Percentiles rank a stretch among this genome's conserved stretches.
Evolutionary conservation across 2,113 vertebrate genomes (phyloP).

Genomic region (Casuarius casuarius): DNA sequence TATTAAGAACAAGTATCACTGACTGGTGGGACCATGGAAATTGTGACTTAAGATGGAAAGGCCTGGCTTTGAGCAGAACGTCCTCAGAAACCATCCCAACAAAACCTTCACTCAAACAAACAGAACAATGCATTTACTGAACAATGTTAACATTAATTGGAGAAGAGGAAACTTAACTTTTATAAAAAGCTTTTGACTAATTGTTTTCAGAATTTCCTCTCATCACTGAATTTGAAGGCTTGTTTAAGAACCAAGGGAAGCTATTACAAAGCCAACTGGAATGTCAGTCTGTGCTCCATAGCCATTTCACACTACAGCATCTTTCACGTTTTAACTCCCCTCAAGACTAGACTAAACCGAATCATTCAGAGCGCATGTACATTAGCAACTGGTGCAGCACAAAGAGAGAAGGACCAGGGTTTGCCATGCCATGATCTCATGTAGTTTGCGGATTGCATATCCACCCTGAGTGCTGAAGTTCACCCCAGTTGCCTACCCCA

Average conservation of each 20-base stretch:
- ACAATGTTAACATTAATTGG: not conserved
- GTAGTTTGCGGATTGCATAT: too few species aligned
- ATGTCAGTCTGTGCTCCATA: not conserved
- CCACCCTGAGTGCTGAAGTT: accelerated
- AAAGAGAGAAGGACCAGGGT: too few species aligned
- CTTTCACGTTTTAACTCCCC: not conserved
- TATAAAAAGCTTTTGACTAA: not conserved
- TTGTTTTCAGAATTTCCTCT: not conserved
- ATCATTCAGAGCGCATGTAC: not conserved
- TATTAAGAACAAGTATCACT: too few species aligned
- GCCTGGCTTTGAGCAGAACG: not conserved
- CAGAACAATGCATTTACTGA: not conserved
- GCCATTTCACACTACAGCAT: not conserved
- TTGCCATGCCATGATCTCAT: too few species aligned
- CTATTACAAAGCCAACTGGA: not conserved
- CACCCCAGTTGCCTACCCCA: not conserved
- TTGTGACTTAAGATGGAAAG: not conserved
- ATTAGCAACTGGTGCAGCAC: too few species aligned
- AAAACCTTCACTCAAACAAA: not conserved
- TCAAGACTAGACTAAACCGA: not conserved
- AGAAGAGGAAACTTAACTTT: not conserved
- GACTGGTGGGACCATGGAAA: too few species aligned
- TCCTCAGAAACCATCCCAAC: not conserved
- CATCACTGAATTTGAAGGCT: not conserved
- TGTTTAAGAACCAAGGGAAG: not conserved